Evolutionary conservation across 2,888 invertebrate species (phyloP), one percentile per base, ranked within the genome.

Genomic region (Pyrochroa serraticornis): DNA sequence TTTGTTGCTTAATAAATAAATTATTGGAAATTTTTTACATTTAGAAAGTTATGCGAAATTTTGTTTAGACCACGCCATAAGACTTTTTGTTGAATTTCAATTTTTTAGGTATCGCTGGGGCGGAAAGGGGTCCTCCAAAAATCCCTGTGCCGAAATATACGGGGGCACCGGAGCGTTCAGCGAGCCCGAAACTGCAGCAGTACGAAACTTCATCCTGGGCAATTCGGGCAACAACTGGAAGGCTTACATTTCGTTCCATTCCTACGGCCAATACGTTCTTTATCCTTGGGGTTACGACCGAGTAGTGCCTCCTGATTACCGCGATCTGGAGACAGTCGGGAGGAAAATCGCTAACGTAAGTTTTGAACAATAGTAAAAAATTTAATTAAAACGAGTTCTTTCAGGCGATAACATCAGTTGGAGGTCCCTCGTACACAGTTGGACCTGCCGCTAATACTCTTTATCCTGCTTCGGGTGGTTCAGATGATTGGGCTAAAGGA

Each of bases 401-500:
- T 36, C 75, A 86, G 81, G 87, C 87, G 2, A 90, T 91, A 66
- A 77, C 80, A 71, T 75, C 78, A 43, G 79, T 82, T 0, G 84
- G 85, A 13, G 88, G 90, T 30, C 82, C 84, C 1, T 75, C 80
- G 44, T 93, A 92, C 73, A 87, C 84, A 31, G 89, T 92, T 0
- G 93, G 93, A 7, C 86, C 91, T 44, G 88, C 92, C 12, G 91
- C 90, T 41, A 85, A 84, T n/a, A 85, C 90, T 0, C 80, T 93
- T 1, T 93, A 93, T 75, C 88, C 93, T 0, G 91, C 91, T 1
- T 81, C 90, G 31, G 93, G 93, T 1, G 92, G 92, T 8, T 90
- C 92, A 0, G 92, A 93, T 70, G 95, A 96, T 77, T 96, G 95
- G 93, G 95, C 94, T 6, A 94, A 95, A 78, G 92, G 91, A 0